Evolutionary conservation across 35 echinoderm and acorn worm genomes (phyloP).

Genomic region (Chiridota heheva): DNA sequence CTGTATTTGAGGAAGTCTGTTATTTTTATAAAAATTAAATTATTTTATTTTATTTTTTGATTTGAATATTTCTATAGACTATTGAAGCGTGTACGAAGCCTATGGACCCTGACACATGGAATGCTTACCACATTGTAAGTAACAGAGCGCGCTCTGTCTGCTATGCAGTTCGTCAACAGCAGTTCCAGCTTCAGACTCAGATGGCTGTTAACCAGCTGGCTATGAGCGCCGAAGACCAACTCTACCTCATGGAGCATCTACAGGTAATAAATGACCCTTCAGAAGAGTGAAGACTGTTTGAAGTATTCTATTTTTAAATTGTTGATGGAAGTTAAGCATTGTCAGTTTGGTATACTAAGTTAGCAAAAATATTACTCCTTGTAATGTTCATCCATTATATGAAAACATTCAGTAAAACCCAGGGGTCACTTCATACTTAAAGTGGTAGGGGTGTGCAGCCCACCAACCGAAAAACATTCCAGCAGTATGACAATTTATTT

Average conservation of each 20-base stretch:
- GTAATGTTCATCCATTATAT: too few species aligned
- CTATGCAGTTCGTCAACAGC: constrained; percentile 92
- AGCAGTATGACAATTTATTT: too few species aligned
- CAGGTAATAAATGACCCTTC: constrained; percentile 39
- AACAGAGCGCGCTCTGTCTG: constrained; percentile 86
- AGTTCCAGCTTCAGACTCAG: constrained; percentile 90
- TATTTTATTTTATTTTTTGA: constrained; percentile 21
- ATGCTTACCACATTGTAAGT: constrained; percentile 95
- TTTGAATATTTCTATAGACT: constrained; percentile 74
- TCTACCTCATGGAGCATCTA: constrained; percentile 85
- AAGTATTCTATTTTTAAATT: too few species aligned
- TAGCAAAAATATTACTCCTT: too few species aligned
- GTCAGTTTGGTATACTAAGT: too few species aligned
- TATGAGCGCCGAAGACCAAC: constrained; percentile 70
- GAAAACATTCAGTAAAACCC: too few species aligned
- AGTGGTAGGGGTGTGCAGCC: too few species aligned
- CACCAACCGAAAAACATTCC: too few species aligned
- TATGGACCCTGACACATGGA: constrained; percentile 97
- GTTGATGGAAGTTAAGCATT: too few species aligned
- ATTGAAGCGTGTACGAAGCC: constrained; percentile 79
- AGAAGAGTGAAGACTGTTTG: not conserved
- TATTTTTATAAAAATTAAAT: too few species aligned
- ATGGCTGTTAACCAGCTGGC: constrained; percentile 89
- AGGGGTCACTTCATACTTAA: too few species aligned
- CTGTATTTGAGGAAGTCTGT: too few species aligned